Percentiles rank a stretch among this genome's conserved stretches.
phyloP scores from a whole-genome alignment of 2,113 vertebrate species.

The Triplophysa tibetana region DNA sequence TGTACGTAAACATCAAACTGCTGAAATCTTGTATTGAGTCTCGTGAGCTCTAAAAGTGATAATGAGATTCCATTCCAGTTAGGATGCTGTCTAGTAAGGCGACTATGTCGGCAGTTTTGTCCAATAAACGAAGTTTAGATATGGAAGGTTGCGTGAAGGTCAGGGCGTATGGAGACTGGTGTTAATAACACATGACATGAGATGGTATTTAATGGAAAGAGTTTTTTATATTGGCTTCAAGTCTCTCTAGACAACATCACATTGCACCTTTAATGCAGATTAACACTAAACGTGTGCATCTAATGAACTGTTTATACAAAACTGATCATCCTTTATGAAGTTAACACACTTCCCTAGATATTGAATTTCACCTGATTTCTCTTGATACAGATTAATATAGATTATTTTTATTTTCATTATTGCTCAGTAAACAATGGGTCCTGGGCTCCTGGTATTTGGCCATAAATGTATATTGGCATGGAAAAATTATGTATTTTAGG shows the following conservation, averaged over 20 bases:
- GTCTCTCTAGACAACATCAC: conserved; percentile 70
- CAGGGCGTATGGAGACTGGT: conserved; percentile 53
- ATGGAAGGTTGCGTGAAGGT: conserved; percentile 65
- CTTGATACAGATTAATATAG: conserved; percentile 28
- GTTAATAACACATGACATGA: conserved; percentile 72
- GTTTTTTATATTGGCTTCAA: conserved; percentile 59
- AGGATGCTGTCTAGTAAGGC: too few species aligned
- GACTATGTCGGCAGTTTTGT: neutral
- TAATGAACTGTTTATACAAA: conserved; percentile 73
- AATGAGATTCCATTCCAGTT: too few species aligned
- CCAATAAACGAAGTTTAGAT: neutral
- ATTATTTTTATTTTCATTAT: conserved; percentile 19
- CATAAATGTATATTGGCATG: too few species aligned
- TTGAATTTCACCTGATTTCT: conserved; percentile 32
- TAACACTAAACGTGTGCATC: conserved; percentile 69
- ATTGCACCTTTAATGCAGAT: conserved; percentile 73
- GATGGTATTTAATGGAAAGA: conserved; percentile 71
- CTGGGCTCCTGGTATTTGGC: too few species aligned
- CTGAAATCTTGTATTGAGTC: too few species aligned
- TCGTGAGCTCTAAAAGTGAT: too few species aligned
- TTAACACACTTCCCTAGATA: conserved; percentile 45
- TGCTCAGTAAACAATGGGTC: neutral
- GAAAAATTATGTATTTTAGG: too few species aligned
- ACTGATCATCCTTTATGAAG: conserved; percentile 68
- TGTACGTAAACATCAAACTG: too few species aligned